Percentiles rank a stretch among this genome's conserved stretches.
These are phyloP conservation scores for Caenorhabditis uteleia DNA, from an alignment of 2,888 invertebrate species.

Conservation along the genomic window DNA sequence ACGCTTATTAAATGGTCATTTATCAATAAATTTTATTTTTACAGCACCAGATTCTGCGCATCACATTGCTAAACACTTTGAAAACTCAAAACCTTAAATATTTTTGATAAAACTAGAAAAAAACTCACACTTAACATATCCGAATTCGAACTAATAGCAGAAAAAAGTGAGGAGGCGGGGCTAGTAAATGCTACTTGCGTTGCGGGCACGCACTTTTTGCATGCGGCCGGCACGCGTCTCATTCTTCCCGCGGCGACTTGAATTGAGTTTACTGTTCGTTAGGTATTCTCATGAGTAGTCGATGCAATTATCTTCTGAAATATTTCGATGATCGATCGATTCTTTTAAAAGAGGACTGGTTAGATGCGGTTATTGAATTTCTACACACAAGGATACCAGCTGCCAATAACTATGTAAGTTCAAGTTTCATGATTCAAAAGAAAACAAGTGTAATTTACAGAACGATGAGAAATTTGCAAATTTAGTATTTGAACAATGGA, in stretches of 20 bases:
- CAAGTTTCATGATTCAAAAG: not conserved
- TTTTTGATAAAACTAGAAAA: no score
- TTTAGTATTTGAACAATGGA: conserved; percentile 35
- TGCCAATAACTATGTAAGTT: conserved; percentile 10
- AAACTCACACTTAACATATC: no score
- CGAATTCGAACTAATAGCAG: not conserved
- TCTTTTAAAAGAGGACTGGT: conserved; percentile 30
- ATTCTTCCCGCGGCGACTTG: not conserved
- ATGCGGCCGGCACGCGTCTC: not conserved
- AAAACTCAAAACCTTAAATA: no score
- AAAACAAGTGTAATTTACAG: conserved; percentile 10
- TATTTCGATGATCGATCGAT: conserved; percentile 24
- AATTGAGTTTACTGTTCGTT: not conserved
- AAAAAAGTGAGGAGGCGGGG: not conserved
- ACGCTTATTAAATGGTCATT: no score
- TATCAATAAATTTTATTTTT: no score
- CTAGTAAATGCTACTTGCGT: not conserved
- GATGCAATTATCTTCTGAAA: conserved; percentile 12
- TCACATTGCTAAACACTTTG: no score
- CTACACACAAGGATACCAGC: conserved; percentile 1
- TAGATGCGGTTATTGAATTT: conserved; percentile 14
- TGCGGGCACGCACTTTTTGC: not conserved
- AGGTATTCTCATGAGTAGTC: conserved; percentile 5
- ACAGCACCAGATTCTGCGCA: no score
- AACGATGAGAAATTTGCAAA: conserved; percentile 16